Base-by-base conservation (phyloP, 2,797 vertebrate genomes). In the Sebastes vulpes region DNA sequence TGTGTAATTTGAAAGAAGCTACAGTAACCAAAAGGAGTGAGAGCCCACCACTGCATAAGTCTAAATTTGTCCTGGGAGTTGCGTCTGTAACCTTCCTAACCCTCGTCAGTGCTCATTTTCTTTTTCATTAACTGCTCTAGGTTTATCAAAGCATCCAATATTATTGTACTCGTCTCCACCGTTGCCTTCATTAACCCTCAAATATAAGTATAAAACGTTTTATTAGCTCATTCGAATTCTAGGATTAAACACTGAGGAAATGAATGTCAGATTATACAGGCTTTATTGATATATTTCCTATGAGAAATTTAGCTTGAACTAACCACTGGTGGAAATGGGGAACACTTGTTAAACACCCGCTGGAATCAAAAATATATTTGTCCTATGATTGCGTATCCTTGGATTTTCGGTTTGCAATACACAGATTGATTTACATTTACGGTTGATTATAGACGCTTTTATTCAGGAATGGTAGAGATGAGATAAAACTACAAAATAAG, bases 121-220 rank as follows among this genome's bases (percentile, higher is more conserved):
- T 64, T 84, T 86, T 77, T 58, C 68, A 90, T 82, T 71, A 81
- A 56, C 42, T 54, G 52, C 59, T 73, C 21, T 5, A 25, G 20
- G 9, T 82, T 75, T 74, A 68, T 82, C 71, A 31, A 69, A 56
- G 9, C 21, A 11, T 57, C 4, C 10, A 65, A 1, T 81, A 11
- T 80, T 79, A 54, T 26, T 31, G 23, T 9, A 9, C 48, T 35
- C 18, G 18, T 69, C 79, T 78, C 52, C 14, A 7, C 54, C 14
- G 48, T 70, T 58, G 12, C 73, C 56, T 81, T 59, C 53, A 86
- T 84, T 79, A 72, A 84, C 31, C 67, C 67, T 67, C 28, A 53
- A 28, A 65, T 68, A 31, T 14, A 29, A 65, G 4, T 31, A n/a
- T 52, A 26, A 61, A 65, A 54, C 26, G 26, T 28, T 72, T 28